Conservation (phyloP, 2,888 invertebrate species). For the Gandaritis pyraliata region DNA sequence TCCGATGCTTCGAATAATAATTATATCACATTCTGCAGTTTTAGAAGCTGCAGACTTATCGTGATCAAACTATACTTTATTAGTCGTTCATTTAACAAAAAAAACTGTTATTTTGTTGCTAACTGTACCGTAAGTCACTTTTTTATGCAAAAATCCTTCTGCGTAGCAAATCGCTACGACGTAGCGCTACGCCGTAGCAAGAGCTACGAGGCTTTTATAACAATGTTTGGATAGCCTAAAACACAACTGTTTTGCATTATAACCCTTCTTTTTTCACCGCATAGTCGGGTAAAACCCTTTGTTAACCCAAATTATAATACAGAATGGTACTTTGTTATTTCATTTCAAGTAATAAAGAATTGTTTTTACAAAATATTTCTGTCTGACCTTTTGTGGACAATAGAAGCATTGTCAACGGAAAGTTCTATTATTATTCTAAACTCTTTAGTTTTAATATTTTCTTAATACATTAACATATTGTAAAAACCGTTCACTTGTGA, state of each 20-base stretch:
- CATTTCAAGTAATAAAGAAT: background rate
- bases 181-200: slow-evolving; percentile 31
- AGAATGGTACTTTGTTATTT: background rate
- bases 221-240: background rate
- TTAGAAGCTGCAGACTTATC: too few species aligned
- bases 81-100: too few species aligned
- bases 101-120: too few species aligned
- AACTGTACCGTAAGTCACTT: too few species aligned
- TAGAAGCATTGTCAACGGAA: background rate
- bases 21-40: too few species aligned
- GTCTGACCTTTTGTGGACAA: slow-evolving; percentile 7
- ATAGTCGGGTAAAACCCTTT: background rate
- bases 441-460: background rate
- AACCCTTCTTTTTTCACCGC: too few species aligned
- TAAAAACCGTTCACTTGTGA: too few species aligned
- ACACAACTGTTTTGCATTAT: slow-evolving; percentile 4
- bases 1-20: too few species aligned
- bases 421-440: background rate
- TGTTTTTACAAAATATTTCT: background rate
- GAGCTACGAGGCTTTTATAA: slow-evolving; percentile 23
- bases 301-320: background rate
- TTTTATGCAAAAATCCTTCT: too few species aligned
- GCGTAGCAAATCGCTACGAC: slow-evolving; percentile 18
- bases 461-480: too few species aligned
- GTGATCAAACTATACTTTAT: too few species aligned